phyloP scores from a whole-genome alignment of 2,888 invertebrate genomes.

The Lasioglossum morio region DNA sequence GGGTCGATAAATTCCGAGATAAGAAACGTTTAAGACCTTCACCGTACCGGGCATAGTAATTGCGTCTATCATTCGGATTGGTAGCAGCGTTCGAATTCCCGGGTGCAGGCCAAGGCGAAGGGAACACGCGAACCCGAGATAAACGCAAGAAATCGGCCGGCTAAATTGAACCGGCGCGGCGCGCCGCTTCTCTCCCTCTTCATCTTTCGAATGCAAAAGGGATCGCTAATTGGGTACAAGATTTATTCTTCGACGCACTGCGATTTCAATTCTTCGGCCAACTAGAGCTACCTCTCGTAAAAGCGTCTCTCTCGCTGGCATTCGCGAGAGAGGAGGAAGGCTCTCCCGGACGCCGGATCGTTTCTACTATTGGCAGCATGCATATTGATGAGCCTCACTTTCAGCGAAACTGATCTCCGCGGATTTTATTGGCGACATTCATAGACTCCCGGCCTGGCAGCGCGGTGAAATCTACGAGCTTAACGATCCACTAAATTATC shows the following conservation, averaged over 20 bases:
- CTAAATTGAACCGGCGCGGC: slow-evolving; percentile 5
- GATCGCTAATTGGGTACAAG: slow-evolving; percentile 19
- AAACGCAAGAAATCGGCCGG: slow-evolving; percentile 11
- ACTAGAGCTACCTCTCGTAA: slow-evolving; percentile 21
- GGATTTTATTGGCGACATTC: slow-evolving; percentile 46
- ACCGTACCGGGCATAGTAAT: not conserved
- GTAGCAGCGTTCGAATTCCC: slow-evolving; percentile 3
- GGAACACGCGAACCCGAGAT: not conserved
- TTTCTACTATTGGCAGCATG: not conserved
- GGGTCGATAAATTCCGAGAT: not conserved
- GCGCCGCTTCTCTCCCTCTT: slow-evolving; percentile 11
- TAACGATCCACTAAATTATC: slow-evolving; percentile 66
- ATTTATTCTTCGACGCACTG: slow-evolving; percentile 14
- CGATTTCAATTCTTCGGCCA: slow-evolving; percentile 13
- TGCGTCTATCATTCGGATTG: not conserved
- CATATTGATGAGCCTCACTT: slow-evolving; percentile 31
- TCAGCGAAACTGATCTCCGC: slow-evolving; percentile 23
- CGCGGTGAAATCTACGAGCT: slow-evolving; percentile 54
- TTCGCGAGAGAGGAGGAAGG: not conserved
- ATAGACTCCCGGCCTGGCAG: not conserved
- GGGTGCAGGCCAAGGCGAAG: not conserved
- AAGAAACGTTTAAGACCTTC: not conserved
- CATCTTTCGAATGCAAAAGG: slow-evolving; percentile 7
- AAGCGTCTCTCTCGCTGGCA: slow-evolving; percentile 18
- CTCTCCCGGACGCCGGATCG: not conserved